Evolutionary conservation across 1,140 invertebrate genomes (phyloP).

Genomic region (Mercenaria mercenaria): DNA sequence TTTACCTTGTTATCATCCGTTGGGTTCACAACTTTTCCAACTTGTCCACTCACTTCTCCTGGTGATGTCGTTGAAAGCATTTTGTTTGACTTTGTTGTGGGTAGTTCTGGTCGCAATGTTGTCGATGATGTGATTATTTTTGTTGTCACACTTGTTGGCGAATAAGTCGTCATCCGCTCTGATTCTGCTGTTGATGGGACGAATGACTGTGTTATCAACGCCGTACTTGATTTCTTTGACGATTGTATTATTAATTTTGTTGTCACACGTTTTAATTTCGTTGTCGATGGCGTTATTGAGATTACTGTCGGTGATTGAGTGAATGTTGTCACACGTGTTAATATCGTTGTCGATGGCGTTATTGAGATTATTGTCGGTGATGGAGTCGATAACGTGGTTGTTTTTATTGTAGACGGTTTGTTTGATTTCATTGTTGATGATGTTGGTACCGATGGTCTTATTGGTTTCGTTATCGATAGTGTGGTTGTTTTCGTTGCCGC

Average conservation of each 20-base stretch:
- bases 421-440: background rate
- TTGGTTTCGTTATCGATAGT: background rate
- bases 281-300: too few species aligned
- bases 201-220: too few species aligned
- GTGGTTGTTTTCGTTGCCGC: slow-evolving; percentile 11
- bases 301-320: too few species aligned
- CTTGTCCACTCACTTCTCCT: background rate
- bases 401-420: background rate
- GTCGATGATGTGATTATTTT: background rate
- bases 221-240: too few species aligned
- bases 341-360: background rate
- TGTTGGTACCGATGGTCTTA: too few species aligned
- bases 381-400: background rate
- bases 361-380: background rate
- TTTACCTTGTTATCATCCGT: background rate
- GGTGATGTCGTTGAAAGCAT: background rate
- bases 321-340: too few species aligned
- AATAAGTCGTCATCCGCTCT: background rate
- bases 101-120: background rate
- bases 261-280: too few species aligned
- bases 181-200: too few species aligned
- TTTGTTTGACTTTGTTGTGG: background rate
- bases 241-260: too few species aligned
- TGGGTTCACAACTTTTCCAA: background rate
- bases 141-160: background rate